Percentiles rank a stretch among this genome's conserved stretches.
Conservation (phyloP, 2,888 invertebrate species). For the Anthophora plumipes region DNA sequence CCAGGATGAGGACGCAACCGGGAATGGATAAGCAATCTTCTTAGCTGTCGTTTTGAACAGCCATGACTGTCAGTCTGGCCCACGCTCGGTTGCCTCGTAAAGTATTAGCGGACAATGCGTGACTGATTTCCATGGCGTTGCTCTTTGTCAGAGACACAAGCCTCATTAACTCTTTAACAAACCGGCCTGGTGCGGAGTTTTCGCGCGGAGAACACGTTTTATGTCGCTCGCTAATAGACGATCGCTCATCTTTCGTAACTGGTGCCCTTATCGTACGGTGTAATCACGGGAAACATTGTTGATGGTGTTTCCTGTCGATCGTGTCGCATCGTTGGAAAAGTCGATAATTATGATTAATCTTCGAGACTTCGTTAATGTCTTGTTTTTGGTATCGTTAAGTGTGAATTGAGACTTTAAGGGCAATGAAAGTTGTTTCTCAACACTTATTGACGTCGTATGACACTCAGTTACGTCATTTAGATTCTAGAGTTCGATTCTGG, state of each 20-base stretch:
- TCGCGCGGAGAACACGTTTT: slow-evolving; percentile 23
- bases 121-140: slow-evolving; percentile 65
- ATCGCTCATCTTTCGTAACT: slow-evolving; percentile 24
- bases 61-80: slow-evolving; percentile 68
- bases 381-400: too few species aligned
- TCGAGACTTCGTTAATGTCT: not conserved
- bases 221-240: slow-evolving; percentile 31
- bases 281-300: slow-evolving; percentile 29
- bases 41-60: slow-evolving; percentile 69
- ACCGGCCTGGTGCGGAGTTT: slow-evolving; percentile 37
- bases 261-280: not conserved
- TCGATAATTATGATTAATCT: not conserved
- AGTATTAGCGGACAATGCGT: slow-evolving; percentile 70
- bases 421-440: not conserved
- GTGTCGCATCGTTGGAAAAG: not conserved
- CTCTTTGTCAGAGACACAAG: slow-evolving; percentile 65
- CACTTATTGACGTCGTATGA: too few species aligned
- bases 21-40: slow-evolving; percentile 71
- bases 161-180: slow-evolving; percentile 67
- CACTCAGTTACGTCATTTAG: too few species aligned
- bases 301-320: not conserved
- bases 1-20: slow-evolving; percentile 63
- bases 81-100: slow-evolving; percentile 68
- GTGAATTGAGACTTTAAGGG: not conserved
- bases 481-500: too few species aligned